These are phyloP conservation scores for Limnephilus marmoratus DNA, from an alignment of 2,888 invertebrate genomes.

Conservation along the genomic window DNA sequence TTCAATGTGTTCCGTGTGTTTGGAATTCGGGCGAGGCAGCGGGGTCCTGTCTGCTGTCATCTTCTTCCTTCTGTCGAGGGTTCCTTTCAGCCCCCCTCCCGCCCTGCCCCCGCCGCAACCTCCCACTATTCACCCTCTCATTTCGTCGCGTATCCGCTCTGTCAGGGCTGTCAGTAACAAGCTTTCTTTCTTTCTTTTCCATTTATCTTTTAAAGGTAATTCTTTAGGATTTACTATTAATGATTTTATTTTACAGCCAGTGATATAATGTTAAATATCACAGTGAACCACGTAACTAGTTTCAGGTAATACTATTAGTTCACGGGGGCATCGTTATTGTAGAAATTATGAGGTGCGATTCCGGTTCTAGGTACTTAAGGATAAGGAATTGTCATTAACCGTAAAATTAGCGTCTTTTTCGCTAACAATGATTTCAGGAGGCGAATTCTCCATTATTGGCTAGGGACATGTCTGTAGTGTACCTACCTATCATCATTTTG, in stretches of 20 bases:
- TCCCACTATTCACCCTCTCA: slow-evolving; percentile 12
- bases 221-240: too few species aligned
- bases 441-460: too few species aligned
- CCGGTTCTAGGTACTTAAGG: too few species aligned
- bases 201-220: too few species aligned
- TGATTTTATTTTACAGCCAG: too few species aligned
- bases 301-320: background rate
- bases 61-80: slow-evolving; percentile 67
- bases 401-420: too few species aligned
- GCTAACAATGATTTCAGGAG: too few species aligned
- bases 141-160: background rate
- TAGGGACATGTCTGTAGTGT: too few species aligned
- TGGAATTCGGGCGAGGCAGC: background rate
- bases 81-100: slow-evolving; percentile 68
- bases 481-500: too few species aligned
- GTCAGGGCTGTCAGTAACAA: background rate
- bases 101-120: slow-evolving; percentile 39
- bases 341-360: background rate
- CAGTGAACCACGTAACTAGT: background rate
- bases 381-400: too few species aligned
- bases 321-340: background rate
- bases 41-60: slow-evolving; percentile 59
- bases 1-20: background rate
- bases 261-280: background rate
- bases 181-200: background rate